Base-by-base conservation (phyloP, 1,140 invertebrate genomes). In the Dysdera silvatica region DNA sequence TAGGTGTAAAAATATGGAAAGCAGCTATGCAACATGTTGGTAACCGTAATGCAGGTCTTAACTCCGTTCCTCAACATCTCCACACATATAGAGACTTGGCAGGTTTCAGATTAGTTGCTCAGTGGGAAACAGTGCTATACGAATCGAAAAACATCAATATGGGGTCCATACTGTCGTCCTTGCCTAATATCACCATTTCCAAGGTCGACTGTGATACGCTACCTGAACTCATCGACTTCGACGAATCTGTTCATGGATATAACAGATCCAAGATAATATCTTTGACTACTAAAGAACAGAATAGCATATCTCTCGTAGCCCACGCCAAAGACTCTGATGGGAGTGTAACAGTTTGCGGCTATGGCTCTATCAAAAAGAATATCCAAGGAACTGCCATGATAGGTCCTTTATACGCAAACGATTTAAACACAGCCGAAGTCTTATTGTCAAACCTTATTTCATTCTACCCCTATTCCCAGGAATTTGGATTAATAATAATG, bases 331-430 rank as follows among this genome's bases (percentile, higher is more conserved):
- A 63, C 8, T 43, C 33, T 2, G 56, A 57, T 23, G 60, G 47
- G 23, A 63, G 43, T 6, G 20, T 33, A 29, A 24, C 31, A 12
- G 52, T 70, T n/a, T 48, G 65, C 20, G 69, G 68, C 10, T 70
- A 66, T 28, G 69, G 66, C 4, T 67, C 55, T 40, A 18, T 70
- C 0, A 47, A 61, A 23, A 63, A 43, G 7, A 63, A 66, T 23
- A 67, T 69, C n/a, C 58, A 66, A 40, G 56, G 54, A 0, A 61
- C 56, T 14, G 61, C 59, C 0, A 67, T 71, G 54, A 53, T 66
- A 4, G 70, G 70, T 2, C 70, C 70, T 4, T n/a, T 71, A 14
- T 71, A 71, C 43, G 69, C 70, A 7, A 45, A 67, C 32, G 59
- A 63, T 35, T 20, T 26, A 2, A 29, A 47, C 40, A 59, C 59